Evolutionary conservation across 1,140 invertebrate species (phyloP), one percentile per base, ranked within the genome.

Genomic region (Archivesica marissinica): DNA sequence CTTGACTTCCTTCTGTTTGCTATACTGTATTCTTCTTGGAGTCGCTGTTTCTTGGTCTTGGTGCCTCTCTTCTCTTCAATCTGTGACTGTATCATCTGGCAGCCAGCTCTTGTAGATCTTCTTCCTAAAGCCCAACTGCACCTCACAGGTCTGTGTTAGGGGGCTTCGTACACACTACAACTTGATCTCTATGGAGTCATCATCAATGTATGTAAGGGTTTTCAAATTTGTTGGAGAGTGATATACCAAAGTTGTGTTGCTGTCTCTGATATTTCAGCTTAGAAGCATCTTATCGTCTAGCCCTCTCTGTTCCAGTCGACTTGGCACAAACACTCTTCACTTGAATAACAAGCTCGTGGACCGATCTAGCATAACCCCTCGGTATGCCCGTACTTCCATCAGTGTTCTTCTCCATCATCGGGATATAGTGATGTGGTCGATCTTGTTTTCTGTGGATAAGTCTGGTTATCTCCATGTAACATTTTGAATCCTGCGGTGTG

Each of bases 341-440:
- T 33, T 38, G 11, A 3, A 76, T 76, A 0, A 76, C 7, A 0
- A 38, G 33, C 28, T 1, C 1, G 39, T 79, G 59, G 54, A 44
- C 56, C 28, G 59, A 1, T 0, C 56, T 41, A 13, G 25, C 25
- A 15, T 66, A 35, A 0, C 35, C 59, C 74, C 74, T 9, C 74
- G 11, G 28, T 41, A 6, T 0, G 56, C 56, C 66, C 38, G 64
- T 0, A 79, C 77, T 33, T 79, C 77, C 6, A 23, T 25, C 0
- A 47, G 39, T 23, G 56, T 66, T 33, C 20, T 64, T 54, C 50
- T 54, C 50, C 50, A 54, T 54, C 50, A 17, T 44, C 47, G 1
- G n/a, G 25, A 33, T 56, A 86, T 86, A 6, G 41, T 41, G 30
- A 80, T 28, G 39, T 86, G 54, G 39, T 80, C 64, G n/a, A 72